Percentiles rank a stretch among this genome's conserved stretches.
Evolutionary conservation across 2,113 vertebrate genomes (phyloP).

Genomic region (Symphodus melops): DNA sequence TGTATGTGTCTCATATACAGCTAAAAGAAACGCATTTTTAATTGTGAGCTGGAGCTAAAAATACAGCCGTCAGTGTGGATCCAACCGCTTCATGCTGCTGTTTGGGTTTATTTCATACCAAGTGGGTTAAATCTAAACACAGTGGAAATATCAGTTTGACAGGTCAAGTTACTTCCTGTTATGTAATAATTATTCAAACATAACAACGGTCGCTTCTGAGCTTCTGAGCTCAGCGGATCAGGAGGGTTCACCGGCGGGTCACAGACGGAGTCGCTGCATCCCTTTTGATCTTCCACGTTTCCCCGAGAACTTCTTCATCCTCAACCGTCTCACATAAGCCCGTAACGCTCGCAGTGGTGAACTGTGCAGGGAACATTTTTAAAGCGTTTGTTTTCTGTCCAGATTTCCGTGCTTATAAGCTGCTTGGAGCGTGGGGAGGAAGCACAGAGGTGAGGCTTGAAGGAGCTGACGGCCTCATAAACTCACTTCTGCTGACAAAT

Average conservation of each 20-base stretch:
- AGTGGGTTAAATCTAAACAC: constrained; percentile 17
- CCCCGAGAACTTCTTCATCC: constrained; percentile 38
- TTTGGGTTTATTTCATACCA: constrained; percentile 4
- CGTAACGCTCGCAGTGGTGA: constrained; percentile 41
- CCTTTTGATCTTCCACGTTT: constrained; percentile 44
- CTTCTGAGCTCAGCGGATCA: constrained; percentile 29
- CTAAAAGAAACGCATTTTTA: neutral
- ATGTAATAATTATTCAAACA: constrained; percentile 39
- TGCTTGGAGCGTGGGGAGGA: constrained; percentile 21
- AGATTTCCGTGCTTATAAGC: constrained; percentile 22
- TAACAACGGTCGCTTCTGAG: constrained; percentile 11
- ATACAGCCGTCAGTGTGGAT: neutral
- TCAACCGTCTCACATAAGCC: constrained; percentile 52
- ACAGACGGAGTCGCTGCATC: constrained; percentile 40
- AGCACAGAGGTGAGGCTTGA: constrained; percentile 17
- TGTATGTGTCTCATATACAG: neutral
- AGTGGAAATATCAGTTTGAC: constrained; percentile 11
- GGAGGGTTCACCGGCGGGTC: constrained; percentile 49
- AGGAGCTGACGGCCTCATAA: constrained; percentile 7
- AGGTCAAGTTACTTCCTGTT: constrained; percentile 35
- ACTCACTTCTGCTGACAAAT: neutral
- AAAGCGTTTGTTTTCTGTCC: constrained; percentile 48
- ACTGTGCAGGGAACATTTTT: constrained; percentile 40
- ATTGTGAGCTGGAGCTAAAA: neutral
- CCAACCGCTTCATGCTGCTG: neutral